Conservation (phyloP, 2,113 vertebrate genomes). For the Psephotus haematonotus region DNA sequence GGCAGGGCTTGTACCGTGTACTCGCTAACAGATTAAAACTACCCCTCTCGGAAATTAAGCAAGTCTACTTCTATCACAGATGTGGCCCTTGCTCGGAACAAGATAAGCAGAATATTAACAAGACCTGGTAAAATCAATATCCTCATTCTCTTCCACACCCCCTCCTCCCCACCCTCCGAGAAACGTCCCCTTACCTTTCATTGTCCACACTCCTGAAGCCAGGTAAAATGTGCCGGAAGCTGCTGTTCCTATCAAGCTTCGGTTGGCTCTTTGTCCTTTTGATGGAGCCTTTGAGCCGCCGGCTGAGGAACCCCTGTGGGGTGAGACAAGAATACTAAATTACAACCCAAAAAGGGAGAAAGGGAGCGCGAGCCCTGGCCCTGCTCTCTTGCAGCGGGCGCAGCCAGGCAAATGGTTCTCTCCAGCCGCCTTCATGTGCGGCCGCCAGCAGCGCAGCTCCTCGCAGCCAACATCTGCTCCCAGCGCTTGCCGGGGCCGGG, state of each 20-base stretch:
- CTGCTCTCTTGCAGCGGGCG: background rate
- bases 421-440: background rate
- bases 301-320: conserved; percentile 89
- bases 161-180: background rate
- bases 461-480: conserved; percentile 72
- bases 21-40: background rate
- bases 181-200: conserved; percentile 82
- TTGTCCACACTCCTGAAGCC: conserved; percentile 93
- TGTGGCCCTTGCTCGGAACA: background rate
- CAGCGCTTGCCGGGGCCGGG: conserved; percentile 55
- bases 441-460: conserved; percentile 18
- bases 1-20: background rate
- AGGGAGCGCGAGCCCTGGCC: background rate
- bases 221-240: conserved; percentile 96
- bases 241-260: conserved; percentile 98
- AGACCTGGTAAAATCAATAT: background rate
- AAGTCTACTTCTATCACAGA: background rate
- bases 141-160: background rate
- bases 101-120: background rate
- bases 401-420: background rate
- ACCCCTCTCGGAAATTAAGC: background rate
- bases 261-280: conserved; percentile 99
- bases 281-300: conserved; percentile 95
- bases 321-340: conserved; percentile 72
- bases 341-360: background rate